phyloP scores from a whole-genome alignment of 2,797 vertebrate genomes.

The Salmo trutta region DNA sequence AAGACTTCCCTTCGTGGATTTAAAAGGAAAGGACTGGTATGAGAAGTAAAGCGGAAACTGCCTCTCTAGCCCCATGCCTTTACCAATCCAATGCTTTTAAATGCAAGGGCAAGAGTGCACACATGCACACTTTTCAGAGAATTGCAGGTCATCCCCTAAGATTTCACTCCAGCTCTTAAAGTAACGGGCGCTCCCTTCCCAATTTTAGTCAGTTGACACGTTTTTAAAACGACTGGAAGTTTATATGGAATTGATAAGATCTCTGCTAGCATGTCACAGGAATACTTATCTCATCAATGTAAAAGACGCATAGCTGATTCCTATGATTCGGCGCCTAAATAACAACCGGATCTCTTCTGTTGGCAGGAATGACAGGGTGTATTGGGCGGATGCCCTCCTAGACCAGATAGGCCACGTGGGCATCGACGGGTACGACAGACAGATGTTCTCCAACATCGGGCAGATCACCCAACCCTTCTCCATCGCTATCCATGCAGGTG shows the following conservation, averaged over 20 bases:
- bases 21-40: too few species aligned
- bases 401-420: conserved; percentile 66
- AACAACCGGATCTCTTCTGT: background rate
- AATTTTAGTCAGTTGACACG: too few species aligned
- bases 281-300: background rate
- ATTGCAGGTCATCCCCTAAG: background rate
- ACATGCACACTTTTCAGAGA: too few species aligned
- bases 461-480: conserved; percentile 75
- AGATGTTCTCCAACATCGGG: conserved; percentile 68
- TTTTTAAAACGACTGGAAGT: background rate
- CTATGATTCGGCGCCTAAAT: background rate
- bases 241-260: too few species aligned
- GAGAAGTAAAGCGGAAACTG: too few species aligned
- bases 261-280: background rate
- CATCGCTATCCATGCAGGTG: conserved; percentile 71
- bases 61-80: too few species aligned
- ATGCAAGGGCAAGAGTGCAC: too few species aligned
- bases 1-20: too few species aligned
- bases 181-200: background rate
- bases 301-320: background rate
- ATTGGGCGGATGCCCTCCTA: conserved; percentile 75
- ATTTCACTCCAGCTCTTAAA: background rate
- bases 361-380: conserved; percentile 66
- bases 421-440: conserved; percentile 64
- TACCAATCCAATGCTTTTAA: too few species aligned